phyloP scores from a whole-genome alignment of 1,140 invertebrate genomes.

The Magallana gigas region DNA sequence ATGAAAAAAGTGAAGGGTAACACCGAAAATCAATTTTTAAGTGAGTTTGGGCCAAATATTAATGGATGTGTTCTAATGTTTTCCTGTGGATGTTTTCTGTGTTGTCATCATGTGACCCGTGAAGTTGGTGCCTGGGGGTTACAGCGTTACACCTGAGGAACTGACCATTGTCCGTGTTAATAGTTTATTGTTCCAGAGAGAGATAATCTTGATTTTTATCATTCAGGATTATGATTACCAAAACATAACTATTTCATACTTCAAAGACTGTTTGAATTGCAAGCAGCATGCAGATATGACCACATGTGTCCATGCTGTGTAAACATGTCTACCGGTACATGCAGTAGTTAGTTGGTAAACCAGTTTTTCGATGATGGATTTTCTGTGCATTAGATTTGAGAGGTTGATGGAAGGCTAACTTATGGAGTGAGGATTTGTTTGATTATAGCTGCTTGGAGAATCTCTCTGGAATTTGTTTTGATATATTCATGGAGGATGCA shows the following conservation, averaged over 20 bases:
- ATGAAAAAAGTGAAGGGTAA: slow-evolving; percentile 2
- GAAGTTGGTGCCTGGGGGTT: slow-evolving; percentile 16
- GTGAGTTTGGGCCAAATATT: neutral
- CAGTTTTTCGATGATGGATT: slow-evolving; percentile 20
- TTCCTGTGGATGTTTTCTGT: neutral
- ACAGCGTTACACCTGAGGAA: slow-evolving; percentile 24
- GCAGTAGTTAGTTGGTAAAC: neutral
- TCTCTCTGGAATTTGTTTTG: slow-evolving; percentile 11
- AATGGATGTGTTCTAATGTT: slow-evolving; percentile 13
- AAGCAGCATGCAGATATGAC: neutral
- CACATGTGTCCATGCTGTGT: neutral
- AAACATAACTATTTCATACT: slow-evolving; percentile 4
- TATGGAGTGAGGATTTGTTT: neutral
- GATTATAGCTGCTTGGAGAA: neutral
- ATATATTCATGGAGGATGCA: slow-evolving; percentile 5
- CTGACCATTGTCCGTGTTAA: slow-evolving; percentile 17
- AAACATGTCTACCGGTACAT: neutral
- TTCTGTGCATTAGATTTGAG: slow-evolving; percentile 15
- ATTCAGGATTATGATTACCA: slow-evolving; percentile 17
- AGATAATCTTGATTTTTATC: slow-evolving; percentile 23
- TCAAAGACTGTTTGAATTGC: neutral
- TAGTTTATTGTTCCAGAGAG: slow-evolving; percentile 2
- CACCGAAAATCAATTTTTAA: neutral
- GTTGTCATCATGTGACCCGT: neutral
- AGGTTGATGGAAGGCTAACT: slow-evolving; percentile 20